phyloP scores from a whole-genome alignment of 2,797 vertebrate species.

The Phrynocephalus vlangalii region DNA sequence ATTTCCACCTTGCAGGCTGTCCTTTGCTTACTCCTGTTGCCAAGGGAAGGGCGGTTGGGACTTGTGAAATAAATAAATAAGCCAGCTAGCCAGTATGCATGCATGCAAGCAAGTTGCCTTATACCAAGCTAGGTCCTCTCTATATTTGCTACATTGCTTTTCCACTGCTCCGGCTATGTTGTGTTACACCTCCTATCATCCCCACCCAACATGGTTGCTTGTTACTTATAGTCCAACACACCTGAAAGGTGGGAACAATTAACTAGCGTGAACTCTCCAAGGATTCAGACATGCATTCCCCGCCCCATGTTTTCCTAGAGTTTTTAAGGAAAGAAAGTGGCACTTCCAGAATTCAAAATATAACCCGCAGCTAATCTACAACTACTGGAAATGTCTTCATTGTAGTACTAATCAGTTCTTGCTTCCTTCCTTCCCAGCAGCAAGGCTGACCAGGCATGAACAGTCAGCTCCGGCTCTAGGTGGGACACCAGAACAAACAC shows the following conservation, averaged over 20 bases:
- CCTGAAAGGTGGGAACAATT: too few relatives aligned
- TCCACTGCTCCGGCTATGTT: too few relatives aligned
- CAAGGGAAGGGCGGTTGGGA: too few relatives aligned
- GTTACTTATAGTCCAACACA: too few relatives aligned
- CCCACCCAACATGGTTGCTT: too few relatives aligned
- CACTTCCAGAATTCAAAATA: neutral
- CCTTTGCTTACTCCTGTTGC: too few relatives aligned
- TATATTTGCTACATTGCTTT: too few relatives aligned
- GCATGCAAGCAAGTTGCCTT: neutral
- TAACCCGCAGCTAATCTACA: neutral
- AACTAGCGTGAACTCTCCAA: neutral
- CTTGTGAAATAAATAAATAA: neutral
- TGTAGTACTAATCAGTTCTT: constrained; percentile 75
- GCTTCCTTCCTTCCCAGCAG: constrained; percentile 78
- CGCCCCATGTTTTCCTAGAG: neutral
- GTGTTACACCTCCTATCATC: too few relatives aligned
- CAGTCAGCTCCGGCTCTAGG: constrained; percentile 97
- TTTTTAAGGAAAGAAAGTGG: neutral
- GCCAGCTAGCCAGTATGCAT: too few relatives aligned
- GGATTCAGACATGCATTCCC: neutral
- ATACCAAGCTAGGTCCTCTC: too few relatives aligned
- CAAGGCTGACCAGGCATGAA: constrained; percentile 96
- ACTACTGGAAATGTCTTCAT: constrained; percentile 39
- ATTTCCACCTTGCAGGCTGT: neutral
- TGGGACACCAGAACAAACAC: constrained; percentile 94